Base-by-base conservation (phyloP, 2,113 vertebrate species). In the Ondatra zibethicus region DNA sequence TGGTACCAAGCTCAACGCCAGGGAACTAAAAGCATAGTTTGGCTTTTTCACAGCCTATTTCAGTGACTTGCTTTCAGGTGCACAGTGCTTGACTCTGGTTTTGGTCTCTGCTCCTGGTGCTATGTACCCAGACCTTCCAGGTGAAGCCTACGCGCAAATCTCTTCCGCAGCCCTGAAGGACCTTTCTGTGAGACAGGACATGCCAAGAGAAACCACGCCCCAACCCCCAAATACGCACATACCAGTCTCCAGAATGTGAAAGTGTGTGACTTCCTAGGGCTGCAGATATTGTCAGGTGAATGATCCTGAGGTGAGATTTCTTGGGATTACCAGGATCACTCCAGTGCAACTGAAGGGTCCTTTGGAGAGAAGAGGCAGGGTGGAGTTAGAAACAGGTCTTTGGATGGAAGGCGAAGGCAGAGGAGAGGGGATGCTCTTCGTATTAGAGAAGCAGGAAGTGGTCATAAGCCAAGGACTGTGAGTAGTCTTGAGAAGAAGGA, bases 11-110 rank as follows among this genome's bases (percentile, higher is more conserved):
- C 21, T 88, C 88, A 88, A 80, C 27, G 55, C 2, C 3, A 13
- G 77, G 50, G n/a, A 93, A 65, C 10, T 92, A 85, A 77, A 90
- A 95, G 77, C 66, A 73, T 70, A 47, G 39, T 63, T 96, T 89
- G 19, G 29, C 21, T 84, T 97, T 91, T 94, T 75, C 88, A 73
- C 84, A 63, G 4, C 39, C 0, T 90, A 7, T 85, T 65, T 94
- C 70, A 91, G 33, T 81, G 50, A 84, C 33, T 80, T 96, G 4
- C n/a, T 88, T 29, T 47, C 88, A 96, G 45, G 63, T 9, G 36
- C 52, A 50, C 4, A 0, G 3, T 31, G 29, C 81, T 97, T 80
- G 1, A n/a, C 12, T 88, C n/a, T 90, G 47, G 88, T 70, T 96
- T 97, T 96, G 31, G 45, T 86, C 16, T 91, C 17, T 68, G 5